These are phyloP conservation scores for Balearica regulorum DNA, from an alignment of 2,797 vertebrate genomes.

Conservation along the genomic window DNA sequence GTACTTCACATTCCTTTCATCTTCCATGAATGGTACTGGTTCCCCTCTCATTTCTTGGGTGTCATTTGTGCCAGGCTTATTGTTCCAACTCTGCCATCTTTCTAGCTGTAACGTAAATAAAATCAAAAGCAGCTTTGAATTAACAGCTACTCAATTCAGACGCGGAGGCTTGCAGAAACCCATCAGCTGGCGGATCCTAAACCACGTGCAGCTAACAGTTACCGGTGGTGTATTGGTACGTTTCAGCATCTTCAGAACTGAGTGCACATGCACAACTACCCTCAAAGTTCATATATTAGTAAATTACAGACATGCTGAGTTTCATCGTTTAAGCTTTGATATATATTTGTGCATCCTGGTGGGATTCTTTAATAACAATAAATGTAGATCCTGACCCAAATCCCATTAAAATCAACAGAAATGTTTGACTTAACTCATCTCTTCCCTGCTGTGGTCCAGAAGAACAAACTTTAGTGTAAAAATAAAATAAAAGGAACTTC, in stretches of 20 bases:
- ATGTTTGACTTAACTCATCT: background rate
- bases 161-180: background rate
- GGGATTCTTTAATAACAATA: background rate
- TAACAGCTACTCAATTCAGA: background rate
- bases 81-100: background rate
- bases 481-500: conserved; percentile 16
- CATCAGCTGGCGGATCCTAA: background rate
- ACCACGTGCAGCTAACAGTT: background rate
- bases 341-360: background rate
- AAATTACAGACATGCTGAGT: background rate
- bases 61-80: background rate
- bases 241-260: background rate
- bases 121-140: background rate
- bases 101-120: background rate
- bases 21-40: background rate
- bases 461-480: background rate
- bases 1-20: background rate
- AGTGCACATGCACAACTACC: background rate
- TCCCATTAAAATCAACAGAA: background rate
- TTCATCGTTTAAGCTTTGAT: background rate
- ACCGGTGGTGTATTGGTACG: background rate
- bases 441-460: background rate
- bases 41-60: background rate
- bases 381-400: background rate
- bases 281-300: background rate